Conservation (phyloP, 2,797 vertebrate species). For the Mus spretus region DNA sequence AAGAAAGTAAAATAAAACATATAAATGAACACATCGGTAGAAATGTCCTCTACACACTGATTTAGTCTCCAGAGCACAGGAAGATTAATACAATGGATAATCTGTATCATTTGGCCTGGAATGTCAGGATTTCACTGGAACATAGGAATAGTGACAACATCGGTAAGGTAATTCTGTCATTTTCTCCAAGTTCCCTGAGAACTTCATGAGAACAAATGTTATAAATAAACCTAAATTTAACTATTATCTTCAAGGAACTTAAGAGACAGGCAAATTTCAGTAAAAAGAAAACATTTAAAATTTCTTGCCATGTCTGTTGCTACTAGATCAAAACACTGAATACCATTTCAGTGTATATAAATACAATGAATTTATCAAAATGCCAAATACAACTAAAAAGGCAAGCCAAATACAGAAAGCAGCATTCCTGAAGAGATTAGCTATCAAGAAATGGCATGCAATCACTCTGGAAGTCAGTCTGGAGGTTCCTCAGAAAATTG, state of each 20-base stretch:
- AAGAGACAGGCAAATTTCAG: background rate
- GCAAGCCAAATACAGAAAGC: slow-evolving; percentile 11
- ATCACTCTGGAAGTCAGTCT: background rate
- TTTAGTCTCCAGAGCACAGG: slow-evolving; percentile 11
- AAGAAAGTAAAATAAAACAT: slow-evolving; percentile 56
- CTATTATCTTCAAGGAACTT: background rate
- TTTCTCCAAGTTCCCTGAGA: background rate
- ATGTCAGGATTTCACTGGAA: background rate
- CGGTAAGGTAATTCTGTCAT: background rate
- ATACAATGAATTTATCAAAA: background rate
- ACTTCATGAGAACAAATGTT: background rate
- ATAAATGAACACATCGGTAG: background rate
- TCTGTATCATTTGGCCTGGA: background rate
- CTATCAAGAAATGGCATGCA: background rate
- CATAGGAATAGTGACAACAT: background rate
- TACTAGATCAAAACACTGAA: slow-evolving; percentile 12
- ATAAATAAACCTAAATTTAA: slow-evolving; percentile 29
- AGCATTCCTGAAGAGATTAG: background rate
- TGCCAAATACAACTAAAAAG: slow-evolving; percentile 1
- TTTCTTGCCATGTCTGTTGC: slow-evolving; percentile 39
- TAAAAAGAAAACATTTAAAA: slow-evolving; percentile 6
- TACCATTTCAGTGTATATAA: slow-evolving; percentile 6
- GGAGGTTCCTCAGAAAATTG: too few relatives aligned
- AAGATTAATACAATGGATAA: background rate
- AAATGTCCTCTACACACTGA: background rate